Base-by-base conservation (phyloP, 1,140 invertebrate species). In the Diorhabda elongata region DNA sequence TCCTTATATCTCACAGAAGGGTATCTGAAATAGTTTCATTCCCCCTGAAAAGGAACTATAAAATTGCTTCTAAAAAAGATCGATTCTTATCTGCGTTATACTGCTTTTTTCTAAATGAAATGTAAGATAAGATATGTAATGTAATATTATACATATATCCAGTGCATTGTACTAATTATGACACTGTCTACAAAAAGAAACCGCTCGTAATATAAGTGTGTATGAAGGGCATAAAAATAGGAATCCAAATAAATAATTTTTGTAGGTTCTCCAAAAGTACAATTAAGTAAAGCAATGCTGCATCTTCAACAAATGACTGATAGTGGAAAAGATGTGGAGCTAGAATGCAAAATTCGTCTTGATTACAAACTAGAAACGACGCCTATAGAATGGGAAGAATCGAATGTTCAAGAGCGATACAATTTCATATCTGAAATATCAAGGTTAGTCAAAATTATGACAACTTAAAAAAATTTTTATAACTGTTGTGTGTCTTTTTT, bases 281-380 rank as follows among this genome's bases (percentile, higher is more conserved):
- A 89, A 75, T 83, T 94, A 3, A 90, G 90, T 0, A 86, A 89
- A 71, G 90, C 92, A 1, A 93, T 94, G 91, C 89, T 84, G 73
- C 91, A 93, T 80, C 84, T 94, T 41, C 93, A 96, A 76, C 88
- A 92, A 75, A 80, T 93, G 2, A 94, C 92, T 0, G 92, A 95
- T 77, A 87, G 87, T 59, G 92, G 92, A 2, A 88, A 90, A 71
- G 87, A 89, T 75, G 85, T 92, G 0, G 77, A 87, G n/a, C 75
- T 86, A 2, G 88, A 91, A 44, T 87, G 89, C 58, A 85, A 83
- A 26, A 85, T 85, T 3, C 83, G 85, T 67, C 82, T 92, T 2
- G 88, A 95, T 76, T 96, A 96, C 77, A 81, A 84, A 2, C 85
- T 87, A 5, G 94, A 96, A 81, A 83, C 87, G 2, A 86, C 86